Percentiles rank a stretch among this genome's conserved stretches.
Evolutionary conservation across 2,113 vertebrate genomes (phyloP).

Genomic region (Nothobranchius kuhntae): DNA sequence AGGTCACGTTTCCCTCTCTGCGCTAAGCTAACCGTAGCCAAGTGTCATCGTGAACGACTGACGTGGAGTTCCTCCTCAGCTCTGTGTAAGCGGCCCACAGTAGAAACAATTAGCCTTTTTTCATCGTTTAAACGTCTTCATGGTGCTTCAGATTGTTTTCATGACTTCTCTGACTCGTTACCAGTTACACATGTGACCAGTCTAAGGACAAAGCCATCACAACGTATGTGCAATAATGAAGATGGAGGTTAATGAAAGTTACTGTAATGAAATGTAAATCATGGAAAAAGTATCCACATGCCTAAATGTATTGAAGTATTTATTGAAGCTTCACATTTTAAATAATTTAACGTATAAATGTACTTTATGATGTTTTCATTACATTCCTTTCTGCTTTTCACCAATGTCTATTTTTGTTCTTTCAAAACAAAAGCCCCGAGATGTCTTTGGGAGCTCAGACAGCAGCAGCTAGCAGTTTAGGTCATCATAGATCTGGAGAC

Average conservation of each 20-base stretch:
- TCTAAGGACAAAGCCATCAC: conserved; percentile 76
- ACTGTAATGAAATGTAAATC: conserved; percentile 83
- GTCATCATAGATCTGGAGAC: no score
- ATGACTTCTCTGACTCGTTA: conserved; percentile 4
- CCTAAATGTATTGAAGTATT: conserved; percentile 88
- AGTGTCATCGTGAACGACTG: background rate
- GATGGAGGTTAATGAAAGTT: conserved; percentile 54
- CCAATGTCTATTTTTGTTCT: conserved; percentile 60
- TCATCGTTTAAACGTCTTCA: background rate
- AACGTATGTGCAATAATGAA: conserved; percentile 89
- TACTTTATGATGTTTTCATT: conserved; percentile 73
- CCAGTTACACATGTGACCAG: conserved; percentile 65
- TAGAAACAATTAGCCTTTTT: background rate
- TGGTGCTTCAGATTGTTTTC: conserved; percentile 13
- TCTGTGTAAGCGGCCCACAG: background rate
- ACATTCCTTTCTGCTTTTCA: conserved; percentile 81
- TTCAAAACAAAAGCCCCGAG: conserved; percentile 77
- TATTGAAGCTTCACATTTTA: conserved; percentile 82
- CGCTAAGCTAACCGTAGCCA: background rate
- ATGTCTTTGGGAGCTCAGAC: conserved; percentile 5
- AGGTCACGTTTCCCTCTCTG: no score
- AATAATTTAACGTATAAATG: conserved; percentile 80
- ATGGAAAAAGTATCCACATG: conserved; percentile 82
- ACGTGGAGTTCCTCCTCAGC: conserved; percentile 8
- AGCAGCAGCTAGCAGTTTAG: no score